These are phyloP conservation scores for Coracopsis vasa DNA, from an alignment of 2,113 vertebrate species.

Conservation along the genomic window DNA sequence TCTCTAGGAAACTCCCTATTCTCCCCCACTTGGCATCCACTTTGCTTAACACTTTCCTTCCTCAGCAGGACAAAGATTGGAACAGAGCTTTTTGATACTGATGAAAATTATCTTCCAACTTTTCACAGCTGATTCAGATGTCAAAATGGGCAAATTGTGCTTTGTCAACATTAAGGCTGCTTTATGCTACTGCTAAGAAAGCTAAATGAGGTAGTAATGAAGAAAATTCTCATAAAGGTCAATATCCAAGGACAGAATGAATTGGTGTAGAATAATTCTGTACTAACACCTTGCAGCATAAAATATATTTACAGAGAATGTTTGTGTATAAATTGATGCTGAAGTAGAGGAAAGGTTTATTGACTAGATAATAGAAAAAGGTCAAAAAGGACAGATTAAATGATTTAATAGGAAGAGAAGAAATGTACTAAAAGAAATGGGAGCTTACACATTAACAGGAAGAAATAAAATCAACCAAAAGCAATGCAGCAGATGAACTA, in stretches of 20 bases:
- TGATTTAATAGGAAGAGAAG: background rate
- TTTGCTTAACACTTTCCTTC: background rate
- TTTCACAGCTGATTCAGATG: background rate
- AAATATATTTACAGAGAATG: background rate
- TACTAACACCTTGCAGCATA: background rate
- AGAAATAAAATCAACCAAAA: background rate
- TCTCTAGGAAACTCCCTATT: rapidly evolving
- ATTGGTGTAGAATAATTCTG: background rate
- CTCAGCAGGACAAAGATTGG: background rate
- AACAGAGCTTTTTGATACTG: background rate
- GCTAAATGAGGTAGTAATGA: background rate
- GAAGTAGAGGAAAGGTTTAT: background rate
- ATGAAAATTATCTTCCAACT: background rate
- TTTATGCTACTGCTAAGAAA: background rate
- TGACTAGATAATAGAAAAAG: background rate
- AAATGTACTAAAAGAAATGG: background rate
- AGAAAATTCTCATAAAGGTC: background rate
- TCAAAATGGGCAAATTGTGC: background rate
- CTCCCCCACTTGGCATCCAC: background rate
- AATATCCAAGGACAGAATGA: background rate
- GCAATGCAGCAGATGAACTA: background rate
- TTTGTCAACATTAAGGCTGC: background rate
- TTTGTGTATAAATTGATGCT: background rate
- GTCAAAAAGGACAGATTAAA: background rate
- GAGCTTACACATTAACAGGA: background rate